A percentile compares a stretch with the other conserved stretches of the same genome.
Conservation (phyloP, 1,140 invertebrate species). For the Drosophila ironensis region DNA sequence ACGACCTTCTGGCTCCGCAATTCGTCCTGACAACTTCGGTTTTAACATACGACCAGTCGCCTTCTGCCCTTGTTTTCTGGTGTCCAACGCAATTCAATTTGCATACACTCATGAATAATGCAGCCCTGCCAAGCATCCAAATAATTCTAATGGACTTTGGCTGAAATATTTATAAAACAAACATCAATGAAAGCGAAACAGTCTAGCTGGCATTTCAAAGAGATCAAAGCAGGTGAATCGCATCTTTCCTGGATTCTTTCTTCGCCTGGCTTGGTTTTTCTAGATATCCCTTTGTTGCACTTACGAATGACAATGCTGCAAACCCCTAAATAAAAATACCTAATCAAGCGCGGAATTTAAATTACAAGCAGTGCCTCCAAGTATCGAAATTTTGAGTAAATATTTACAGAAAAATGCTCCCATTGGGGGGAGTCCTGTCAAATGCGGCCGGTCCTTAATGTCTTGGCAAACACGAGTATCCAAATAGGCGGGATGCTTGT, state of each 20-base stretch:
- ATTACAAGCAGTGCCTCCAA: slow-evolving; percentile 8
- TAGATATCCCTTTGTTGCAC: no score
- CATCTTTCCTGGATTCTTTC: no score
- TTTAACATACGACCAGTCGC: no score
- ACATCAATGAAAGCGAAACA: slow-evolving; percentile 31
- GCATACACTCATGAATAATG: slow-evolving; percentile 80
- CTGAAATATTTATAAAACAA: slow-evolving; percentile 58
- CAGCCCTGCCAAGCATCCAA: slow-evolving; percentile 43
- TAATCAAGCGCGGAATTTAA: slow-evolving; percentile 19
- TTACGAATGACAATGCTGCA: no score
- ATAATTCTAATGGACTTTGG: slow-evolving; percentile 63
- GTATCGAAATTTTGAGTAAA: slow-evolving; percentile 27
- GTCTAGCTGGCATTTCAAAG: no score
- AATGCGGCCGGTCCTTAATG: slow-evolving; percentile 28
- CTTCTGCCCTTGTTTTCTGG: slow-evolving; percentile 3
- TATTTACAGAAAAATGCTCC: slow-evolving; percentile 27
- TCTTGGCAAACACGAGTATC: slow-evolving; percentile 57
- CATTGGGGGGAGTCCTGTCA: neutral
- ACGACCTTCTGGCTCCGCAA: slow-evolving; percentile 34
- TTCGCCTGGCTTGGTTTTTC: no score
- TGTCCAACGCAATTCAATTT: slow-evolving; percentile 76
- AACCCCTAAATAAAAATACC: neutral
- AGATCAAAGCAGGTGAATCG: no score
- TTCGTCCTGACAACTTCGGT: slow-evolving; percentile 49
- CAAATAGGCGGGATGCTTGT: slow-evolving; percentile 41